phyloP scores from a whole-genome alignment of 2,797 vertebrate species.

The Parotocinclus haroldoi region DNA sequence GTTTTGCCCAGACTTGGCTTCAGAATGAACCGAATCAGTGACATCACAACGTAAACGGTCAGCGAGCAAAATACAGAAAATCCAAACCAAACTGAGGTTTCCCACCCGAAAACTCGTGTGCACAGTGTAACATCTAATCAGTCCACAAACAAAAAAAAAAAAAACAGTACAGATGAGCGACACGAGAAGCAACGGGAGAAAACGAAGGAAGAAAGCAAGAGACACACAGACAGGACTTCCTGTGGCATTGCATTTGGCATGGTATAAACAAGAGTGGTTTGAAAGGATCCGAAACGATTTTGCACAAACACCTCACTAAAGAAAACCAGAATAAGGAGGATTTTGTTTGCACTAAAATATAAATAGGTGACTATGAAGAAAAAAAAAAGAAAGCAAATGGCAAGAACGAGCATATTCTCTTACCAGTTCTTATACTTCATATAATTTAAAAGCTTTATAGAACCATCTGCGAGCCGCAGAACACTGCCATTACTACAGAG shows the following conservation, averaged over 20 bases:
- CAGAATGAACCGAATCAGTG: too few species aligned
- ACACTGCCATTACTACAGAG: conserved; percentile 41
- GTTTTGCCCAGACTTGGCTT: too few species aligned
- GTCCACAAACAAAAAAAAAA: too few species aligned
- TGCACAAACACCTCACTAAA: conserved; percentile 17
- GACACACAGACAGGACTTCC: conserved; percentile 25
- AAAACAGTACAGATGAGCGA: too few species aligned
- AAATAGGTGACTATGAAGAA: conserved; percentile 27
- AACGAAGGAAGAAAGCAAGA: neutral
- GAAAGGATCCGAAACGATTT: too few species aligned
- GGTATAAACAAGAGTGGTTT: conserved; percentile 49
- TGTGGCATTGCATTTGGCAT: conserved; percentile 63
- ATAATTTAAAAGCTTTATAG: conserved; percentile 71
- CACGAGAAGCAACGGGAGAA: too few species aligned
- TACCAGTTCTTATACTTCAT: conserved; percentile 68
- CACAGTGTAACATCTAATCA: too few species aligned
- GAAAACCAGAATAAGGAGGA: conserved; percentile 30
- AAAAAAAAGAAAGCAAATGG: conserved; percentile 14
- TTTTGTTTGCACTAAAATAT: conserved; percentile 8
- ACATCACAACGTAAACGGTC: too few species aligned
- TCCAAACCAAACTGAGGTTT: too few species aligned
- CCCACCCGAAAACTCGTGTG: too few species aligned
- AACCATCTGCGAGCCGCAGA: conserved; percentile 66
- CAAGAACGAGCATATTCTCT: conserved; percentile 62
- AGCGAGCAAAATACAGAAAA: too few species aligned